phyloP scores from a whole-genome alignment of 2,113 vertebrate species.

The Platycercus adscitus region DNA sequence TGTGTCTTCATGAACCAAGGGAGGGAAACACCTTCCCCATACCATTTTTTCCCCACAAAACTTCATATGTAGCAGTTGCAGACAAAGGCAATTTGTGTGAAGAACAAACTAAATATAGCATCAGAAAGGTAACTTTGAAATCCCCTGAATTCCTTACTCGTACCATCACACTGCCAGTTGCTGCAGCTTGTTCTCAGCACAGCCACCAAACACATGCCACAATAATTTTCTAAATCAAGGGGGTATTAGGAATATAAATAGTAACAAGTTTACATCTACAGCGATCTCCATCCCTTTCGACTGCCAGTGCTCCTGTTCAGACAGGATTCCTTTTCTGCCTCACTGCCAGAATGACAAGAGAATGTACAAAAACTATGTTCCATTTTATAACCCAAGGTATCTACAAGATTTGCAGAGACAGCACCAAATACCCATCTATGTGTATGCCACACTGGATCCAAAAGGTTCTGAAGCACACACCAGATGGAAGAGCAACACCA shows the following conservation, averaged over 20 bases:
- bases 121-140: neutral
- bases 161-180: neutral
- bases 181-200: constrained; percentile 6
- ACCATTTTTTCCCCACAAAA: neutral
- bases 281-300: neutral
- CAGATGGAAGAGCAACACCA: neutral
- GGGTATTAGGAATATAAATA: constrained; percentile 39
- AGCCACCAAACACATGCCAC: neutral
- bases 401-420: neutral
- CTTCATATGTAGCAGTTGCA: neutral
- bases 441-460: neutral
- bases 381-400: neutral
- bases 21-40: neutral
- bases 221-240: neutral
- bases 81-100: neutral
- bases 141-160: neutral
- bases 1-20: neutral
- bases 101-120: neutral
- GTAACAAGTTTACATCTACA: neutral
- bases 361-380: neutral
- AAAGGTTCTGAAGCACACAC: neutral
- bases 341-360: neutral
- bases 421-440: neutral
- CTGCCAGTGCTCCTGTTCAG: neutral
- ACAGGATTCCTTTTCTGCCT: neutral